These are phyloP conservation scores for Maccullochella peelii DNA, from an alignment of 2,113 vertebrate species.

Conservation along the genomic window DNA sequence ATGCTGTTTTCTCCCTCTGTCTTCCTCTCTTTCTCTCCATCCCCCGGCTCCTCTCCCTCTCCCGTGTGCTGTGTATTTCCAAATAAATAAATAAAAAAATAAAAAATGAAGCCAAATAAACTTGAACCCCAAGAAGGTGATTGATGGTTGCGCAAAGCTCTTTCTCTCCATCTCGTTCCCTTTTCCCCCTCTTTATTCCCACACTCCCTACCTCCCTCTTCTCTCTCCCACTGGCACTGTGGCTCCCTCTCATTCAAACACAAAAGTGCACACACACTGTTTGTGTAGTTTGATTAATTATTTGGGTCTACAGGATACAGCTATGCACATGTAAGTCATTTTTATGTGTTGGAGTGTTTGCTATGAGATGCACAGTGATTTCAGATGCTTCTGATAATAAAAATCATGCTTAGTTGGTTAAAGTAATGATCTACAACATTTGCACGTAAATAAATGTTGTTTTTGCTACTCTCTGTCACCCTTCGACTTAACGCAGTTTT, in stretches of 20 bases:
- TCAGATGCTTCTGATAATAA: constrained; percentile 42
- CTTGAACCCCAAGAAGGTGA: constrained; percentile 75
- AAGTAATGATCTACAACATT: constrained; percentile 22
- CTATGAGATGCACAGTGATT: constrained; percentile 32
- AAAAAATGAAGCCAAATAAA: constrained; percentile 80
- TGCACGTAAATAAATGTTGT: constrained; percentile 22
- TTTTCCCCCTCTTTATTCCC: constrained; percentile 63
- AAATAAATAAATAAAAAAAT: constrained; percentile 33
- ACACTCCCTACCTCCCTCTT: constrained; percentile 52
- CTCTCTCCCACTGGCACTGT: constrained; percentile 31
- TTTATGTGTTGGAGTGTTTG: constrained; percentile 42
- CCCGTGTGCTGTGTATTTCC: constrained; percentile 53
- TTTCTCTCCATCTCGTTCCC: constrained; percentile 56
- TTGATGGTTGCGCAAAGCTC: constrained; percentile 77
- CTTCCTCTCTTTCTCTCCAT: constrained; percentile 18
- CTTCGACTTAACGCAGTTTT: background rate
- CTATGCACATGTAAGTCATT: constrained; percentile 52
- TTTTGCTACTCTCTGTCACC: background rate
- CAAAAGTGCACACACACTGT: constrained; percentile 6
- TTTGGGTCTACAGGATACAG: constrained; percentile 47
- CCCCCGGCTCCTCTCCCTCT: constrained; percentile 39
- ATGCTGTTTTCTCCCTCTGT: constrained; percentile 16
- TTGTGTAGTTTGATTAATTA: constrained; percentile 72
- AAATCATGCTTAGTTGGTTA: constrained; percentile 25
- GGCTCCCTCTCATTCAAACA: constrained; percentile 15